A percentile compares a stretch with the other conserved stretches of the same genome.
Conservation (phyloP, 2,113 vertebrate species). For the Sinosuthora webbiana region DNA sequence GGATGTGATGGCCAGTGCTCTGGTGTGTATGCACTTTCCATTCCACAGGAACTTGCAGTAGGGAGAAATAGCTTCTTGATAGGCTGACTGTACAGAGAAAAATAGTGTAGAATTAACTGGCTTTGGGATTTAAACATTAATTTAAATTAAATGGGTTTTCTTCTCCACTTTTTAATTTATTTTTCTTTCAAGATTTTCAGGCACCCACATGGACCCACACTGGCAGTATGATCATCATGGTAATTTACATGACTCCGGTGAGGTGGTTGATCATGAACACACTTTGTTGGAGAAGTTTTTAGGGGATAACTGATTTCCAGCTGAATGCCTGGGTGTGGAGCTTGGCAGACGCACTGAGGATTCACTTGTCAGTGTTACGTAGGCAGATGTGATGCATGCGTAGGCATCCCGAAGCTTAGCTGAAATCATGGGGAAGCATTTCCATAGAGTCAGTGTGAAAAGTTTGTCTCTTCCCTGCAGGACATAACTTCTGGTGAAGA, state of each 20-base stretch:
- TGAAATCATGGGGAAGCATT: neutral
- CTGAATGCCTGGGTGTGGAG: neutral
- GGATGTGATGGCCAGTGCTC: neutral
- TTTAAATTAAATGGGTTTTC: neutral
- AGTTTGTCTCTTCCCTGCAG: neutral
- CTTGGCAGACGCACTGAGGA: neutral
- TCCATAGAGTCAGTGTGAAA: neutral
- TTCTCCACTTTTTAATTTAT: neutral
- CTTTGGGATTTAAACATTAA: neutral
- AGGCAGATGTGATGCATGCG: neutral
- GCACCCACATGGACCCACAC: neutral
- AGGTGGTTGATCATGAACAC: neutral
- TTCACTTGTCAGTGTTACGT: neutral
- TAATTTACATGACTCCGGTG: neutral
- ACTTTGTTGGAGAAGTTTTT: neutral
- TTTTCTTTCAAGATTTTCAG: neutral
- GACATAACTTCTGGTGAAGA: neutral
- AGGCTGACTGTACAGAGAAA: neutral
- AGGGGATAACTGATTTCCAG: neutral
- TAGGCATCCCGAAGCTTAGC: neutral
- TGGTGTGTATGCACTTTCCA: neutral
- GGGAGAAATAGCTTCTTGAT: neutral
- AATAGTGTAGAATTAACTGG: neutral
- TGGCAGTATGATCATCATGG: accelerated
- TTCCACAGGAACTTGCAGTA: neutral